Conservation (phyloP, 1,140 invertebrate species). For the Adoxophyes honmai region DNA sequence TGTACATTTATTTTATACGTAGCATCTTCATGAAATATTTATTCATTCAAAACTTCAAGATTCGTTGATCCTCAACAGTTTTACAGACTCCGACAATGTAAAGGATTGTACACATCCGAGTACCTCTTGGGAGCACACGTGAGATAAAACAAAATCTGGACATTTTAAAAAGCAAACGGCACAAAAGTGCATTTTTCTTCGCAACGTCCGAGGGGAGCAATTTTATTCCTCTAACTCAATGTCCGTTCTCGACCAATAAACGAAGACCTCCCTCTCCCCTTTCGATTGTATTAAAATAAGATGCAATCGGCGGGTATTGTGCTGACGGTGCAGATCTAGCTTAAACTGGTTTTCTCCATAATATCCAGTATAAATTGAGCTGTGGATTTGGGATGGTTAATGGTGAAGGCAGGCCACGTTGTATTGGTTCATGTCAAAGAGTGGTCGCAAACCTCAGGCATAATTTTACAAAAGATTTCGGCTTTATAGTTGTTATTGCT, state of each 20-base stretch:
- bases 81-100: too few species aligned
- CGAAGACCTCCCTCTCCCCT: not conserved
- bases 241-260: not conserved
- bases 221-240: constrained; percentile 11
- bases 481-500: constrained; percentile 20
- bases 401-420: not conserved
- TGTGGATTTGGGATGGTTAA: not conserved
- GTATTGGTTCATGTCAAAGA: not conserved
- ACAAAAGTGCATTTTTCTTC: constrained; percentile 8
- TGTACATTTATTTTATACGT: too few species aligned
- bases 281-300: not conserved
- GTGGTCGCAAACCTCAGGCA: constrained; percentile 12
- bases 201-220: not conserved
- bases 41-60: too few species aligned
- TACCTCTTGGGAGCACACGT: too few species aligned
- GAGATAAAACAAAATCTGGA: too few species aligned
- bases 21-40: too few species aligned
- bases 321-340: not conserved
- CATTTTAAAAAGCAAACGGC: constrained; percentile 2
- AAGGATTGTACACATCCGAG: too few species aligned
- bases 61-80: too few species aligned
- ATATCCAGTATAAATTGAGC: not conserved
- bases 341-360: not conserved
- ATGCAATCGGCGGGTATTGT: too few species aligned
- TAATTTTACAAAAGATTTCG: constrained; percentile 17